Base-by-base conservation (phyloP, 2,797 vertebrate species). In the Urosaurus nigricauda region DNA sequence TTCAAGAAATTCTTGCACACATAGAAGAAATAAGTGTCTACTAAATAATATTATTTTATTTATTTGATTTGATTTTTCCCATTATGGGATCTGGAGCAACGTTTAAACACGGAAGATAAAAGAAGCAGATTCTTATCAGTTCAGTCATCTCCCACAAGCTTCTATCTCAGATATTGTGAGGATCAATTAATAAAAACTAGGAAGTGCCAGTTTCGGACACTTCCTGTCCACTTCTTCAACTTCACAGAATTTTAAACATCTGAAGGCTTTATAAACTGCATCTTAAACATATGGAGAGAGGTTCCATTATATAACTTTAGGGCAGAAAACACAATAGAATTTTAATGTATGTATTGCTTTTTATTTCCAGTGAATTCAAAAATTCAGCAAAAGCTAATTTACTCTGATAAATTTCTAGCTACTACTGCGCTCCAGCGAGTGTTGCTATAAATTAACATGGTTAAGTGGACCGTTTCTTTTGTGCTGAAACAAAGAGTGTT, bases 391-490 rank as follows among this genome's bases (percentile, higher is more conserved):
- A 2, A 84, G 0, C 82, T 75, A 79, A 77, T 93, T 92, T 90
- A 37, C 65, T 56, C 3, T 32, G 9, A 91, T 91, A 92, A 87
- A 71, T 87, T 93, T 91, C 88, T 82, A 92, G 47, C 68, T 24
- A 43, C 47, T 88, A 16, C 35, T 29, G 53, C 21, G 47, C 35
- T 87, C 83, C 56, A 75, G 68, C 47, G 68, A 63, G 85, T 79
- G 83, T 43, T 85, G 65, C 35, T 87, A 32, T 79, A 91, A 92
- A 78, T 91, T 89, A 90, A 84, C 40, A 92, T 85, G 81, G 37
- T 87, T 2, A 14, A 0, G 0, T 84, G 83, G 85, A 75, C 58
- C 91, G 32, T 77, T 71, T 35, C 65, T 84, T 79, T 92, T 87
- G 56, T 78, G 9, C 80, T 86, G 92, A 90, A 93, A 93, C 43